Conservation (phyloP, 2,888 invertebrate genomes). For the Anaspis maculata region DNA sequence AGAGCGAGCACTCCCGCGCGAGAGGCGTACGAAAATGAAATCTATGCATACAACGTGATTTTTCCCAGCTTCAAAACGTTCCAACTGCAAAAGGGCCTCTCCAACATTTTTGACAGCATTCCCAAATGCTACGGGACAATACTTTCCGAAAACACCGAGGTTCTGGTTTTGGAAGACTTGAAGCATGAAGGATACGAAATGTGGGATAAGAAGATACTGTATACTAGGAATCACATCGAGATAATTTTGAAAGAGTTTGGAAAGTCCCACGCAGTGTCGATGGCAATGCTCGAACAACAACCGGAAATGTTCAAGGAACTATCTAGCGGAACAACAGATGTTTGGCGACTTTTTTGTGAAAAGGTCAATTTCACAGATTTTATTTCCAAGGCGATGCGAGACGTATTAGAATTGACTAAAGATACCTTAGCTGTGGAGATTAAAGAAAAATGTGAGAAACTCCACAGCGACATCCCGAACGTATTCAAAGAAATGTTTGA, state of each 20-base stretch:
- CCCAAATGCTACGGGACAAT: constrained; percentile 15
- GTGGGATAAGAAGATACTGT: constrained; percentile 17
- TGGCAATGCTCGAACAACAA: constrained; percentile 11
- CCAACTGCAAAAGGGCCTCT: constrained; percentile 14
- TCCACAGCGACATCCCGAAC: no score
- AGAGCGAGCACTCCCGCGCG: constrained; percentile 11
- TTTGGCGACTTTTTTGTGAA: no score
- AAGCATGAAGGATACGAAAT: constrained; percentile 17
- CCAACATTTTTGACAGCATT: constrained; percentile 9
- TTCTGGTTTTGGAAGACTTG: constrained; percentile 25
- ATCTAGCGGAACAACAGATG: no score
- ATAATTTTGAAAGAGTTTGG: constrained; percentile 18
- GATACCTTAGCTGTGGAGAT: no score
- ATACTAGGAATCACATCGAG: constrained; percentile 25
- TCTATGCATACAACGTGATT: constrained; percentile 17
- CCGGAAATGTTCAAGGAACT: constrained; percentile 1
- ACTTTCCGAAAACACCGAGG: constrained; percentile 6
- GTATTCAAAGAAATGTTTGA: no score
- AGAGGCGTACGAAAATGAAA: constrained; percentile 18
- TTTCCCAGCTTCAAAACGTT: constrained; percentile 16
- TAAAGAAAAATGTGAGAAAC: no score
- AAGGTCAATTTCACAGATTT: no score
- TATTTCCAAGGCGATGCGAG: no score
- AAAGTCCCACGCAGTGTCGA: constrained; percentile 12
- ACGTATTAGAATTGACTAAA: no score